Base-by-base conservation (phyloP, 2,797 vertebrate genomes). In the Microctenopoma steveboyesi region DNA sequence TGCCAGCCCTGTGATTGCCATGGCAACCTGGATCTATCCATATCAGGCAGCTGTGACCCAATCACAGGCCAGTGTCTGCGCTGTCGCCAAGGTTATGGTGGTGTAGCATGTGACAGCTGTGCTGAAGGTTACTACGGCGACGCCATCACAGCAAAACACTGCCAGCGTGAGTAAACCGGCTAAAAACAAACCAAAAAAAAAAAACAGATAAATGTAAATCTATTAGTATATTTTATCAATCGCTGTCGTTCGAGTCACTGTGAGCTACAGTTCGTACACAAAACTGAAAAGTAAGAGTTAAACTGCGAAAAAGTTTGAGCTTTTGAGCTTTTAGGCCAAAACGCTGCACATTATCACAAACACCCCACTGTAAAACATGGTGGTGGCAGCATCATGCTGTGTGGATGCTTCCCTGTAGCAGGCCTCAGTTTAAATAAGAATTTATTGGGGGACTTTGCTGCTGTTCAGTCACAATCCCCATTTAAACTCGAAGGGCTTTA, bases 111-210 rank as follows among this genome's bases (percentile, higher is more conserved):
- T 72, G 93, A 96, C 86, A 94, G 73, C 59, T 99, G 98, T 28
- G 92, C 94, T 64, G 95, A 95, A 2, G 95, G 96, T 80, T 98
- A 95, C 93, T 98, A 96, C 60, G 98, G 98, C 27, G 95, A 99
- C 15, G 97, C 97, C 53, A 71, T 97, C 78, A 76, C 79, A 63
- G 93, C 93, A 58, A 96, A 91, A 76, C 96, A 94, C 91, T 98
- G 98, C 92, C 95, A 95, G 37, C 82, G 98, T 99, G 92, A 98
- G 96, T 97, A 68, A 28, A 47, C 4, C 0, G 3, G 52, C 22
- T 1, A 3, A 51, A 16, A 28, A 28, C 15, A 37, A 25, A 8
- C 15, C 0, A 16, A 2, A 25, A 13, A 11, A 45, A 18, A 7
- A 1, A 4, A 18, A 40, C 3, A 30, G 9, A 16, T 7, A 4